A percentile compares a stretch with the other conserved stretches of the same genome.
These are phyloP conservation scores for Eutrigla gurnardus DNA, from an alignment of 2,797 vertebrate species.

Conservation along the genomic window DNA sequence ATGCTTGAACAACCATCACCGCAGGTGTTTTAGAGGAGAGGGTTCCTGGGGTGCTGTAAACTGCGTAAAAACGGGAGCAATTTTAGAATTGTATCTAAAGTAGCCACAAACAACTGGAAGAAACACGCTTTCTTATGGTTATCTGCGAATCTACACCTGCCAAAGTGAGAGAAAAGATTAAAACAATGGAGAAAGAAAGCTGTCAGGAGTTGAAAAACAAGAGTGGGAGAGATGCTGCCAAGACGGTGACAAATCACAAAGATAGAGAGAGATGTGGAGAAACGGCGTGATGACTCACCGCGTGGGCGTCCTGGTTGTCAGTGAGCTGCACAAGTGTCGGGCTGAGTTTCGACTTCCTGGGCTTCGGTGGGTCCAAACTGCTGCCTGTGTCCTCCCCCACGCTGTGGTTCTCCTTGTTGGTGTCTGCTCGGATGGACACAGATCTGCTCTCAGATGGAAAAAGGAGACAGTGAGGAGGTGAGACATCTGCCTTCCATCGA, in stretches of 20 bases:
- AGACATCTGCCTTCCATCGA: constrained; percentile 45
- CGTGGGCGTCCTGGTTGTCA: constrained; percentile 85
- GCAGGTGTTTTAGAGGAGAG: constrained; percentile 2
- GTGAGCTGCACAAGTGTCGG: constrained; percentile 84
- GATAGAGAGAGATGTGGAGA: constrained; percentile 15
- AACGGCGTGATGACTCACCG: constrained; percentile 84
- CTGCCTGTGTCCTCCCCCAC: constrained; percentile 77
- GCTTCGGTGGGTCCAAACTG: constrained; percentile 81
- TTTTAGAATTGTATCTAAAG: background rate
- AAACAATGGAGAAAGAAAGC: background rate
- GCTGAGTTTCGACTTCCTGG: constrained; percentile 87
- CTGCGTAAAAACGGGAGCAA: background rate
- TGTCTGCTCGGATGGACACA: constrained; percentile 76
- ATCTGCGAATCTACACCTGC: background rate
- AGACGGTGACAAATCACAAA: constrained; percentile 11
- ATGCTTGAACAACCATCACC: constrained; percentile 4
- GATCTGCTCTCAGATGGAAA: constrained; percentile 55
- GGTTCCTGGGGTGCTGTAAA: background rate
- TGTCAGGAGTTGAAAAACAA: background rate
- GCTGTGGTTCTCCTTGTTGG: constrained; percentile 92
- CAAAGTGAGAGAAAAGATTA: background rate
- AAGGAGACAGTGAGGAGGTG: constrained; percentile 35
- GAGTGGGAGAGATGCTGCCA: constrained; percentile 1
- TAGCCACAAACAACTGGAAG: background rate
- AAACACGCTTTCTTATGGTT: background rate